These are phyloP conservation scores for Columba livia DNA, from an alignment of 2,113 vertebrate genomes.

Conservation along the genomic window DNA sequence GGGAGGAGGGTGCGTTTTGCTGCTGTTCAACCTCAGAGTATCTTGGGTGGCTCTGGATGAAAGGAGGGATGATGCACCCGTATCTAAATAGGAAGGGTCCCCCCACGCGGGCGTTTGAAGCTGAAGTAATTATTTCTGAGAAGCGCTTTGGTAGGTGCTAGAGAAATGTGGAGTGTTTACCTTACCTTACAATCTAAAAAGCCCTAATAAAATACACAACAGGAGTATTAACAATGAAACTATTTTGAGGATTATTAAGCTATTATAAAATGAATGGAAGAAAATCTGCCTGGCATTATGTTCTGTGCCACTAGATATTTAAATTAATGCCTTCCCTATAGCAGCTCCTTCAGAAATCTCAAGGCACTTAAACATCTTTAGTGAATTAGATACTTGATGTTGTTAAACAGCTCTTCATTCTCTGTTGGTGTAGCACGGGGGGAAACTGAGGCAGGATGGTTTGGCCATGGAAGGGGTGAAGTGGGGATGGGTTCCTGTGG, in stretches of 20 bases:
- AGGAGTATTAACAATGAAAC: conserved; percentile 14
- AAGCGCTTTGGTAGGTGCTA: not conserved
- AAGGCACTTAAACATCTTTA: conserved; percentile 11
- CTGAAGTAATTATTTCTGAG: not conserved
- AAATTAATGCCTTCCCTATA: conserved; percentile 47
- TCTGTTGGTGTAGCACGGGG: accelerated
- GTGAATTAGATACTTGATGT: not conserved
- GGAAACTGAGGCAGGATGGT: conserved; percentile 25
- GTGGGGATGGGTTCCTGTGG: accelerated
- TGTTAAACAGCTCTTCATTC: not conserved
- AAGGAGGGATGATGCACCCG: not conserved
- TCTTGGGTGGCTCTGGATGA: not conserved
- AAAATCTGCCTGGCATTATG: conserved; percentile 42
- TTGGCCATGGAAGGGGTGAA: accelerated
- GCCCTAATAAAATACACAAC: conserved; percentile 42
- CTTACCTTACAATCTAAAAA: not conserved
- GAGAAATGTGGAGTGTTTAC: conserved; percentile 29
- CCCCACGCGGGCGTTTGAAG: not conserved
- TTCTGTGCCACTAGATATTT: conserved; percentile 1
- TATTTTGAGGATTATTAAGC: conserved; percentile 48
- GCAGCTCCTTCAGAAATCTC: conserved; percentile 35
- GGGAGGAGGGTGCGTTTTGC: not conserved
- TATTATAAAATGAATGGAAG: conserved; percentile 29
- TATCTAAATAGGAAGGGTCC: not conserved
- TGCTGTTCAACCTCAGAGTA: not conserved